Percentiles rank a stretch among this genome's conserved stretches.
phyloP scores from a whole-genome alignment of 2,113 vertebrate species.

The Numida meleagris region DNA sequence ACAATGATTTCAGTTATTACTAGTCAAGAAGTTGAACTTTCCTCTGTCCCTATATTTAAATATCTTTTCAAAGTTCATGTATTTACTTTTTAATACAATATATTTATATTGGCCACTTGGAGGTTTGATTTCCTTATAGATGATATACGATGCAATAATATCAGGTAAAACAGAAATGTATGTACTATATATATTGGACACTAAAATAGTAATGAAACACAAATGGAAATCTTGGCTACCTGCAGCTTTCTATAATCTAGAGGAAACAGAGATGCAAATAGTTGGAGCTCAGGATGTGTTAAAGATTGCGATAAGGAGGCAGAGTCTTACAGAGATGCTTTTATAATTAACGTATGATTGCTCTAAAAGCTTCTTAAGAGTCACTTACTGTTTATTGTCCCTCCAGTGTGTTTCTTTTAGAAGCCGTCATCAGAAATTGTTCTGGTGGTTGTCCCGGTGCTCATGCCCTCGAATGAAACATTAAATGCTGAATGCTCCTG shows the following conservation, averaged over 20 bases:
- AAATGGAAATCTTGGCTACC: constrained; percentile 27
- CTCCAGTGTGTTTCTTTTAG: background rate
- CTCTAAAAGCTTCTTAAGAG: constrained; percentile 43
- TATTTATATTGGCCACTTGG: background rate
- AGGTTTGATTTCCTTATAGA: background rate
- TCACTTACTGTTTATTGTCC: background rate
- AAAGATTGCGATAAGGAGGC: background rate
- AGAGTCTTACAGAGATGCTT: background rate
- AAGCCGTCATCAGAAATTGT: background rate
- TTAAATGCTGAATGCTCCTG: background rate
- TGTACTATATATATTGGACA: background rate
- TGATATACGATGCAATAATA: background rate
- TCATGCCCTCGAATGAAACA: background rate
- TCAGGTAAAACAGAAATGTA: background rate
- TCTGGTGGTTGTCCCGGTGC: background rate
- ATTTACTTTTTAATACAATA: background rate
- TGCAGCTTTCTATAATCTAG: background rate
- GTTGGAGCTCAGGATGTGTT: background rate
- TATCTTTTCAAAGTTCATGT: background rate
- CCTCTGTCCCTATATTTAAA: background rate
- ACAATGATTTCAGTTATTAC: background rate
- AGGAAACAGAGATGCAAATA: background rate
- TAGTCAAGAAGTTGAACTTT: background rate
- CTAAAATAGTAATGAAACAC: background rate
- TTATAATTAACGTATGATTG: constrained; percentile 33